Conservation (phyloP, 1,140 invertebrate species). For the Vanessa atalanta region DNA sequence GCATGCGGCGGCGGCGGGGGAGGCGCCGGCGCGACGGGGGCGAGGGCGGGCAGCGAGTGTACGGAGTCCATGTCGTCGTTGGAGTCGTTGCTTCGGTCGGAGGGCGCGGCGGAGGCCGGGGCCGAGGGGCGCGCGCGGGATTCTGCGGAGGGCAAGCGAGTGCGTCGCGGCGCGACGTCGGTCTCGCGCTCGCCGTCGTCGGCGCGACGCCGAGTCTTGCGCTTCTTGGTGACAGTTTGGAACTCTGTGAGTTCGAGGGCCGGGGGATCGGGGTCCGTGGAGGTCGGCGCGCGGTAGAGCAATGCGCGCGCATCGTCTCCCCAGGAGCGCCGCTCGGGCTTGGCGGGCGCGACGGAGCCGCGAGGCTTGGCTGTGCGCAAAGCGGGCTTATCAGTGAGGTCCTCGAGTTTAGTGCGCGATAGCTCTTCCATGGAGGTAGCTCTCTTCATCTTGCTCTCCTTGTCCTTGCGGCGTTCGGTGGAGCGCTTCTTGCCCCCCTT, state of each 20-base stretch:
- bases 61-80: conserved; percentile 87
- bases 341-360: conserved; percentile 39
- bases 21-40: conserved; percentile 45
- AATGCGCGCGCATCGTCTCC: conserved; percentile 54
- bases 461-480: conserved; percentile 74
- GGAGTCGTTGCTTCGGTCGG: conserved; percentile 88
- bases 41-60: conserved; percentile 86
- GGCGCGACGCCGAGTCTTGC: conserved; percentile 81
- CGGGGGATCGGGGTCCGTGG: conserved; percentile 50
- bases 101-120: conserved; percentile 83
- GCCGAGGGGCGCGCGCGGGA: conserved; percentile 80
- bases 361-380: conserved; percentile 34
- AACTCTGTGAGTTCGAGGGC: conserved; percentile 82
- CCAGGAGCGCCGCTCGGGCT: conserved; percentile 65
- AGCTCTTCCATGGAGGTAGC: conserved; percentile 87
- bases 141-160: conserved; percentile 45
- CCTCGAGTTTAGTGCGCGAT: conserved; percentile 85
- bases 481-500: conserved; percentile 73
- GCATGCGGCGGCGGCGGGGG: conserved; percentile 81
- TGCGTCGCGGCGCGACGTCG: conserved; percentile 43
- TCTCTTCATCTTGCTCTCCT: conserved; percentile 81
- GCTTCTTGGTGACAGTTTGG: conserved; percentile 87
- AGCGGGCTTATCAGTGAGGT: conserved; percentile 80
- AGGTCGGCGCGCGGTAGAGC: conserved; percentile 39
- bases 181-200: conserved; percentile 19